phyloP scores from a whole-genome alignment of 1,140 invertebrate species.

The Leptopilina boulardi region DNA sequence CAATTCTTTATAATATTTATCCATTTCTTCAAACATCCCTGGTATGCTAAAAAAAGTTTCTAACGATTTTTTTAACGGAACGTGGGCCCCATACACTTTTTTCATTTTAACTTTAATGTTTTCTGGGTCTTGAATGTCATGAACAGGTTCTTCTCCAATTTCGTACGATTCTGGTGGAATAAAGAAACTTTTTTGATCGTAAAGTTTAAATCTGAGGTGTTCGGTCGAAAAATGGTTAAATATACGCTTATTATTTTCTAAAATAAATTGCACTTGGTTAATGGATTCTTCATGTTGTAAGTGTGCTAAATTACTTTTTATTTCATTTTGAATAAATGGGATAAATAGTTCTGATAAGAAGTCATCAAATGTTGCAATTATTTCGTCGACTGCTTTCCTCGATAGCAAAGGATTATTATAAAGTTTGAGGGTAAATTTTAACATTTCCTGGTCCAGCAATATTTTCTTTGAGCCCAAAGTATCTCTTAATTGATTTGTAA shows the following conservation, averaged over 20 bases:
- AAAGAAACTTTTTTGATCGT: slow-evolving; percentile 43
- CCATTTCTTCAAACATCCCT: slow-evolving; percentile 36
- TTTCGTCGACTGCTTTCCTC: slow-evolving; percentile 27
- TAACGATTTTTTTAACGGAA: slow-evolving; percentile 39
- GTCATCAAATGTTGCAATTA: slow-evolving; percentile 14
- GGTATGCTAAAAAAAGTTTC: slow-evolving; percentile 37
- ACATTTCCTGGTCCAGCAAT: slow-evolving; percentile 36
- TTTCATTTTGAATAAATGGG: slow-evolving; percentile 36
- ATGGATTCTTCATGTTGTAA: slow-evolving; percentile 37
- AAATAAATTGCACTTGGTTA: slow-evolving; percentile 41
- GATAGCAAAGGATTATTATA: slow-evolving; percentile 41
- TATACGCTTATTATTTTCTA: slow-evolving; percentile 39
- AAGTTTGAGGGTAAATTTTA: slow-evolving; percentile 36
- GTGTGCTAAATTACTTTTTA: slow-evolving; percentile 12
- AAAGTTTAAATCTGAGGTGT: slow-evolving; percentile 42
- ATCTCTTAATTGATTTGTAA: not conserved
- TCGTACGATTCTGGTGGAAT: slow-evolving; percentile 38
- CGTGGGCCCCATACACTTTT: slow-evolving; percentile 38
- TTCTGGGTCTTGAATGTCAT: not conserved
- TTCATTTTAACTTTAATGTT: slow-evolving; percentile 35
- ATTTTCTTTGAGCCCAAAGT: not conserved
- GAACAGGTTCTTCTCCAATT: not conserved
- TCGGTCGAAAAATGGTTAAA: slow-evolving; percentile 33
- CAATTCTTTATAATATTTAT: slow-evolving; percentile 35
- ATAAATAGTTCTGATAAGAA: slow-evolving; percentile 21